phyloP scores from a whole-genome alignment of 35 echinoderm and acorn worm genomes.

The Stichopus chloronotus region DNA sequence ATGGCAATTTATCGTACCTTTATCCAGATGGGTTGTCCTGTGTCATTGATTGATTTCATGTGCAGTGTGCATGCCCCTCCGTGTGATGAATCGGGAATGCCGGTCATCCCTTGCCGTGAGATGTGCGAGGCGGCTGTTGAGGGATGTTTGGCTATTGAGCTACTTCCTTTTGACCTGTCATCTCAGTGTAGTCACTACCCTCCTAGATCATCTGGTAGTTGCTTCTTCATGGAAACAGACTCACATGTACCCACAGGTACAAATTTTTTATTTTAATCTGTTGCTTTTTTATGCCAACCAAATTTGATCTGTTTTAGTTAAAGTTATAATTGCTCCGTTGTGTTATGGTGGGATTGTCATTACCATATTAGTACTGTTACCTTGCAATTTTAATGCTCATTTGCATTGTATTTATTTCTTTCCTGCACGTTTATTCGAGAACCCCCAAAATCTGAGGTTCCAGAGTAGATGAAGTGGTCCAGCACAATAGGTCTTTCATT shows the following conservation, averaged over 20 bases:
- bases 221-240: not conserved
- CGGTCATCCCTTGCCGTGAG: not conserved
- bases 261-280: too few species aligned
- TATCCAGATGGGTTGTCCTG: constrained; percentile 5
- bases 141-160: not conserved
- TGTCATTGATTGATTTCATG: not conserved
- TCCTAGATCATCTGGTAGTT: not conserved
- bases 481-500: too few species aligned
- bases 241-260: not conserved
- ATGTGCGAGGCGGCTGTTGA: constrained; percentile 22
- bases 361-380: too few species aligned
- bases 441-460: too few species aligned
- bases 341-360: too few species aligned
- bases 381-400: too few species aligned
- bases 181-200: not conserved
- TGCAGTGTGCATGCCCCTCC: constrained; percentile 29
- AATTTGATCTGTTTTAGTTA: too few species aligned
- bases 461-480: too few species aligned
- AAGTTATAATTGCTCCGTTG: too few species aligned
- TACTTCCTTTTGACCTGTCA: not conserved
- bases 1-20: constrained; percentile 20
- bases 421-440: too few species aligned
- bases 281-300: too few species aligned
- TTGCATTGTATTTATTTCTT: too few species aligned
- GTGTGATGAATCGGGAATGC: not conserved